Conservation (phyloP, 1,140 invertebrate species). For the Eupristina koningsbergeri region DNA sequence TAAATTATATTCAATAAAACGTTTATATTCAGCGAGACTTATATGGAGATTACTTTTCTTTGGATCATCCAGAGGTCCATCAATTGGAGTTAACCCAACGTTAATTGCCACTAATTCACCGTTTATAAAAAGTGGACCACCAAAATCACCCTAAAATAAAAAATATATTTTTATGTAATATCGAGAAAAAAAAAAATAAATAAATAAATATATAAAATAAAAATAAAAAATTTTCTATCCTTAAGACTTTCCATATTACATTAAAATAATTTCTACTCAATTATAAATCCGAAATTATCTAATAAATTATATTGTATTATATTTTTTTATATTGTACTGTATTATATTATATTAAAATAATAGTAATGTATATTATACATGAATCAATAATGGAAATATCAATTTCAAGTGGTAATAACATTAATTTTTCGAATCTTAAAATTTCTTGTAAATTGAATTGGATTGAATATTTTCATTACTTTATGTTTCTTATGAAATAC, state of each 20-base stretch:
- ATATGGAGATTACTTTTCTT: not conserved
- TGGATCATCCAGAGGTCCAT: not conserved
- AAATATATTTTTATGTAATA: not conserved
- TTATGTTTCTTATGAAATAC: too few species aligned
- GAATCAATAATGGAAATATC: not conserved
- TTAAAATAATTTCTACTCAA: not conserved
- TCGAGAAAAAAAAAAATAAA: too few species aligned
- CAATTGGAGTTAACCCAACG: not conserved
- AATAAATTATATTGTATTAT: too few species aligned
- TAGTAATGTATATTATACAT: too few species aligned
- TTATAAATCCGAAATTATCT: not conserved
- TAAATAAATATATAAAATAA: too few species aligned
- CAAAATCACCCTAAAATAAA: constrained; percentile 19
- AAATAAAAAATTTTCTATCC: too few species aligned
- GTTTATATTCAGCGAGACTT: not conserved
- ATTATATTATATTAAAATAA: not conserved
- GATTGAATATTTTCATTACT: too few species aligned
- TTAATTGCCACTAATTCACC: constrained; percentile 1
- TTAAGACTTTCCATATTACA: too few species aligned
- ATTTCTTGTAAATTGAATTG: too few species aligned
- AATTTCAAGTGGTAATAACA: not conserved
- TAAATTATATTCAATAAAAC: not conserved
- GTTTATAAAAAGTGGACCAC: constrained; percentile 10
- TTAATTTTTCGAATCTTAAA: too few species aligned
- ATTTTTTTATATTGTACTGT: too few species aligned